Base-by-base conservation (phyloP, 2,113 vertebrate species). In the Mus spicilegus region DNA sequence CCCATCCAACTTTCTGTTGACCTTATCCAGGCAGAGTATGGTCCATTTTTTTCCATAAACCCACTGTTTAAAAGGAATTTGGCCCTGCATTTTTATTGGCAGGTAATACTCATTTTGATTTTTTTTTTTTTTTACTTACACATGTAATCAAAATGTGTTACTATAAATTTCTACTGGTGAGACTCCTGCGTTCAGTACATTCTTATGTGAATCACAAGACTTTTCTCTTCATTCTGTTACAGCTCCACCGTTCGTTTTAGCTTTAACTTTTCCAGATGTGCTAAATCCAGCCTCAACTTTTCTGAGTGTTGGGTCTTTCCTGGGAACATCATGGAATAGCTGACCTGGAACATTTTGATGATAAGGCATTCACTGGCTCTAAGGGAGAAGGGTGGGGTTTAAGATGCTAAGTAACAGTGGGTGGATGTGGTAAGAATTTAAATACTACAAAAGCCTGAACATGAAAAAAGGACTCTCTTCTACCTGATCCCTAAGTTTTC, bases 141-240 rank as follows among this genome's bases (percentile, higher is more conserved):
- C 10, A 54, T 95, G 89, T 97, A 92, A 96, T 96, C 93, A 93
- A 95, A 94, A 96, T 90, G 86, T 95, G 96, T 67, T 94, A 96
- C 84, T 93, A 92, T 97, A 95, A 97, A 93, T 63, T 92, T 93
- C 65, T 92, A 65, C 70, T 90, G 58, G 93, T n/a, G 86, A 97
- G 78, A 87, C 54, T 95, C 56, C 67, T 88, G 61, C 94, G 89
- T 78, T 94, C 39, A 24, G 80, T 95, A 33, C 94, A 93, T 96
- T 96, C 80, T 95, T 81, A 65, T 16, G 77, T 92, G 87, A 92
- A 95, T 89, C 81, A 73, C 7, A 93, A 82, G 28, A 90, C 73
- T 24, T 88, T 89, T 56, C 5, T 87, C 19, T 56, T 77, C 56
- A 3, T 26, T 93, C 17, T 87, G 77, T 26, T 33, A 89, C 24